Evolutionary conservation across 1,140 invertebrate genomes (phyloP).

Genomic region (Drosophila seguyi): DNA sequence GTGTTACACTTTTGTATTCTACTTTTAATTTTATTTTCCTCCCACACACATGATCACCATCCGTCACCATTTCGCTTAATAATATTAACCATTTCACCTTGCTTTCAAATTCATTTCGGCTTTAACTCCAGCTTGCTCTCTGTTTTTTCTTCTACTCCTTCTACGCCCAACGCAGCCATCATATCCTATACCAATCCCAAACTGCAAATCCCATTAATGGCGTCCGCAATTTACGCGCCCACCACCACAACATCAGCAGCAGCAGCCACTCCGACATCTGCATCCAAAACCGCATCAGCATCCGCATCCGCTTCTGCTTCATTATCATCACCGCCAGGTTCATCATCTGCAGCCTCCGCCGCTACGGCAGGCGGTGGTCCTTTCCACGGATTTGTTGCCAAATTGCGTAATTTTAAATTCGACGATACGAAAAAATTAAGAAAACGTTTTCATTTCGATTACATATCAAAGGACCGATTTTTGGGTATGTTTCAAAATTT

Average conservation of each 20-base stretch:
- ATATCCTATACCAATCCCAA: constrained; percentile 77
- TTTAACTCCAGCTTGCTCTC: constrained; percentile 66
- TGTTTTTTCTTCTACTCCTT: constrained; percentile 55
- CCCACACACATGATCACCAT: constrained; percentile 27
- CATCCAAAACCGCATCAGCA: constrained; percentile 16
- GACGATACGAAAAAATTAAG: constrained; percentile 68
- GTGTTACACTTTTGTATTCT: constrained; percentile 19
- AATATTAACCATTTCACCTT: constrained; percentile 53
- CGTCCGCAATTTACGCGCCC: constrained; percentile 70
- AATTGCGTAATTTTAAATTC: constrained; percentile 73
- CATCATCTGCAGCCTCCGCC: constrained; percentile 34
- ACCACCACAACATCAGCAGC: constrained; percentile 55
- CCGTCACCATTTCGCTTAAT: constrained; percentile 27
- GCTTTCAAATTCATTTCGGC: constrained; percentile 67
- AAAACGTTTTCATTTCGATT: constrained; percentile 83
- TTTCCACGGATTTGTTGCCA: constrained; percentile 65
- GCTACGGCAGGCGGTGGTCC: constrained; percentile 34
- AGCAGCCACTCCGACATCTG: constrained; percentile 30
- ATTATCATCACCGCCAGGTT: constrained; percentile 49
- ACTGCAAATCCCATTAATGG: constrained; percentile 70
- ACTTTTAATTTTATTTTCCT: constrained; percentile 57
- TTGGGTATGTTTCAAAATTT: constrained; percentile 80
- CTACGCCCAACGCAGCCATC: constrained; percentile 66
- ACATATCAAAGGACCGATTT: constrained; percentile 81
- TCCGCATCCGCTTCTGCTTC: constrained; percentile 41